Percentiles rank a stretch among this genome's conserved stretches.
phyloP scores from a whole-genome alignment of 2,888 invertebrate species.

The Tanytarsus gracilentus region DNA sequence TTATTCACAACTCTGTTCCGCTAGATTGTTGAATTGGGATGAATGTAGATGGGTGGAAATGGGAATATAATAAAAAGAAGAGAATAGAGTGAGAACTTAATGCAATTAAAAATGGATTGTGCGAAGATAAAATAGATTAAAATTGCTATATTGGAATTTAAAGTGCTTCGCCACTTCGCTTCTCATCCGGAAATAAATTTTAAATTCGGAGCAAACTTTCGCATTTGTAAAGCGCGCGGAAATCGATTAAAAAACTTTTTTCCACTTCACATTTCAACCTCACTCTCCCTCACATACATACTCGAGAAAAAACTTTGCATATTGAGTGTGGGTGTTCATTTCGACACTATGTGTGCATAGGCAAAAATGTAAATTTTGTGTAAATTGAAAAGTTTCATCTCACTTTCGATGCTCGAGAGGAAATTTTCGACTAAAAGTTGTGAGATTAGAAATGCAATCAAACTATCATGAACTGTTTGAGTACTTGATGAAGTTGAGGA shows the following conservation, averaged over 20 bases:
- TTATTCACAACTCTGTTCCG: neutral
- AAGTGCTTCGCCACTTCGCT: neutral
- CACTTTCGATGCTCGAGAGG: no score
- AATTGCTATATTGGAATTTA: constrained; percentile 2
- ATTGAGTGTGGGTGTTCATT: no score
- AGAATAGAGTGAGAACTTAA: constrained; percentile 1
- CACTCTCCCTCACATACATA: no score
- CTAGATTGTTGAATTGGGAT: no score
- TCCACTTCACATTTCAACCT: neutral
- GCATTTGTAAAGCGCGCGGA: neutral
- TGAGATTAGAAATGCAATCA: neutral
- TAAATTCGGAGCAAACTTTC: neutral
- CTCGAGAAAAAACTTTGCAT: no score
- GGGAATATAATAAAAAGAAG: neutral
- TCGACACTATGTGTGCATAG: no score
- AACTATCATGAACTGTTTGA: no score
- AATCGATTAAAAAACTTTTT: constrained; percentile 2
- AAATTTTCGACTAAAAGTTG: neutral
- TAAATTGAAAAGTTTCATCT: neutral
- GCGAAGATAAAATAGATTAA: constrained; percentile 11
- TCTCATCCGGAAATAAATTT: constrained; percentile 9
- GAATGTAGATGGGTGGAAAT: neutral
- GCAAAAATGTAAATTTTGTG: constrained; percentile 6
- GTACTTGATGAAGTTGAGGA: no score
- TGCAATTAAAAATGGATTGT: constrained; percentile 13